Evolutionary conservation across 2,888 invertebrate genomes (phyloP).

Genomic region (Hypercompe scribonia): DNA sequence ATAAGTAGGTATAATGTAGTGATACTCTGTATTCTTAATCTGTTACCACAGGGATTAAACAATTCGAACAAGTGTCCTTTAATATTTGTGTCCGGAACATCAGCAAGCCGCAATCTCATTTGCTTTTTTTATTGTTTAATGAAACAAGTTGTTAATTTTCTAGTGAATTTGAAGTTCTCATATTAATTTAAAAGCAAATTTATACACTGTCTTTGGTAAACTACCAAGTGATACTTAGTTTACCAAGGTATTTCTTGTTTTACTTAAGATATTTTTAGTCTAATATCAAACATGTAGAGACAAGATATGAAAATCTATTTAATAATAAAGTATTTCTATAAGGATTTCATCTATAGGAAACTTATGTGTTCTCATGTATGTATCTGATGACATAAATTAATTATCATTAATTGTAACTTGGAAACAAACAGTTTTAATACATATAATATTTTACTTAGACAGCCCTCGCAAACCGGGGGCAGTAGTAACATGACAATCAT

Average conservation of each 20-base stretch:
- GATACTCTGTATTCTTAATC: no score
- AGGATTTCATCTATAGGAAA: background rate
- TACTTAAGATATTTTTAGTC: no score
- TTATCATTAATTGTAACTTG: background rate
- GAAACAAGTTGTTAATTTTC: background rate
- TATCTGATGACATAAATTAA: background rate
- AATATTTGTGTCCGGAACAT: background rate
- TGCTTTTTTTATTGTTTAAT: background rate
- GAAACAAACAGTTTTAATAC: no score
- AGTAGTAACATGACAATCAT: conserved; percentile 46
- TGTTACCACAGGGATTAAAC: no score
- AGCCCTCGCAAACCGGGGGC: conserved; percentile 32
- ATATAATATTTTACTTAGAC: conserved; percentile 9
- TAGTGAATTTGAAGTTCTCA: background rate
- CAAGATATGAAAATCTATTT: background rate
- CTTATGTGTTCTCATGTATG: background rate
- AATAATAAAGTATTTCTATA: background rate
- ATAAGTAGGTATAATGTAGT: no score
- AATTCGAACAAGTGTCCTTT: no score
- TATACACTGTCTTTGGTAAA: no score
- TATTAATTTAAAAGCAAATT: background rate
- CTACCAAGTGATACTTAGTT: no score
- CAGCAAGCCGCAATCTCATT: no score
- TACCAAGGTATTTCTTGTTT: no score
- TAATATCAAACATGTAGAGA: background rate